These are phyloP conservation scores for Brachystomella parvula DNA, from an alignment of 1,140 invertebrate species.

Conservation along the genomic window DNA sequence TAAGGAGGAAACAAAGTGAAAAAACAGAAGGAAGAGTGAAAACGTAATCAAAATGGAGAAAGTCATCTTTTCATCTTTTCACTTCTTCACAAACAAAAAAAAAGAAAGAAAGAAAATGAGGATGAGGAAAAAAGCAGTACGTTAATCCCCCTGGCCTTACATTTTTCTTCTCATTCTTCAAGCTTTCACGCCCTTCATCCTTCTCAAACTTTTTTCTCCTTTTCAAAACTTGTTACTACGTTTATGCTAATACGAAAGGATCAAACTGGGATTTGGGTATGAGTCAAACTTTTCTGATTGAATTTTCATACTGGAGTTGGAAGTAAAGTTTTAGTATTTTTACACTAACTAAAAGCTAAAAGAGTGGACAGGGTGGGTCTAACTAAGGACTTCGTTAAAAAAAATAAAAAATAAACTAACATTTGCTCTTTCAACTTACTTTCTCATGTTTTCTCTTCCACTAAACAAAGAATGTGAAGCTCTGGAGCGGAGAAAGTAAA, in stretches of 20 bases:
- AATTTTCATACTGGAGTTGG: not conserved
- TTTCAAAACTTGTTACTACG: not conserved
- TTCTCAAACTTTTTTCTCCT: not conserved
- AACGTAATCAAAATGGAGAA: slow-evolving; percentile 4
- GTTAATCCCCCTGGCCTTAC: not conserved
- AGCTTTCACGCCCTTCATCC: not conserved
- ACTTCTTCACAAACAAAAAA: no score
- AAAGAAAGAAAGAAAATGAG: not conserved
- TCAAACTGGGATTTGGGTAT: no score
- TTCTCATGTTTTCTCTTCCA: no score
- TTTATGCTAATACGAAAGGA: no score
- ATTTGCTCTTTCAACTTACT: no score
- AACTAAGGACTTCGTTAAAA: no score
- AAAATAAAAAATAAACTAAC: no score
- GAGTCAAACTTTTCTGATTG: no score
- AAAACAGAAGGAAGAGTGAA: not conserved
- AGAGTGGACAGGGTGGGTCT: no score
- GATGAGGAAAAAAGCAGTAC: not conserved
- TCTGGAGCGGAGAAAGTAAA: not conserved
- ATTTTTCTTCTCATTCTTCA: not conserved
- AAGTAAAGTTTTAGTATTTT: no score
- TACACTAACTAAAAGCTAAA: no score
- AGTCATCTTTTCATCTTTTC: not conserved
- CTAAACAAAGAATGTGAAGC: not conserved
- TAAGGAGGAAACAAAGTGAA: no score